Evolutionary conservation across 2,797 vertebrate genomes (phyloP), one percentile per base, ranked within the genome.

Genomic region (Furcifer pardalis): DNA sequence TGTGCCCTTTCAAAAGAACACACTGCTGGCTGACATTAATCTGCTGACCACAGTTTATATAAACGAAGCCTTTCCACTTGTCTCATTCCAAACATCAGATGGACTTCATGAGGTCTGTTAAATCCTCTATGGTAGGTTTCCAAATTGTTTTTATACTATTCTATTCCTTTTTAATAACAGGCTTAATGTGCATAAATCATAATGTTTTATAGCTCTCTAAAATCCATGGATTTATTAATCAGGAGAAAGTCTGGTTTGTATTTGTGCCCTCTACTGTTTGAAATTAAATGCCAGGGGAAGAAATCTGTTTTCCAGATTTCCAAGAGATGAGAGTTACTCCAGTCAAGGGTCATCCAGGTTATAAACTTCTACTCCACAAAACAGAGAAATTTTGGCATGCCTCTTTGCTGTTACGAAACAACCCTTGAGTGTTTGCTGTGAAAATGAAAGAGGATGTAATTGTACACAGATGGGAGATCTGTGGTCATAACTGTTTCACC

Each of bases 241-340:
- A 90, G 79, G 66, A 86, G 83, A 83, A 87, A 91, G 91, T 86
- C 77, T 84, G 89, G 90, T 94, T 94, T 80, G 12, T 92, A 89
- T 94, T 93, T 93, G 73, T 84, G 76, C 83, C 79, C 81, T 92
- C 92, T 93, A 91, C 81, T 90, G 91, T 93, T 94, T 85, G 88
- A 87, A 92, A 92, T 93, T 90, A 92, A 79, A 90, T 83, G 73
- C 73, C 84, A 89, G 79, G 2, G 86, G 76, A 83, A 89, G 84
- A 91, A 93, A 92, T 92, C 87, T 89, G 81, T 78, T 66, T 44
- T 77, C 77, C 85, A 91, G 85, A 85, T 86, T 89, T 79, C 89
- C 87, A 89, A 81, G 59, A 86, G 79, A 75, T 65, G 77, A 87
- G 91, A 90, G 86, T 88, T 80, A n/a, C 46, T 75, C 35, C 35